These are phyloP conservation scores for Notechis scutatus DNA, from an alignment of 2,113 vertebrate species.

Conservation along the genomic window DNA sequence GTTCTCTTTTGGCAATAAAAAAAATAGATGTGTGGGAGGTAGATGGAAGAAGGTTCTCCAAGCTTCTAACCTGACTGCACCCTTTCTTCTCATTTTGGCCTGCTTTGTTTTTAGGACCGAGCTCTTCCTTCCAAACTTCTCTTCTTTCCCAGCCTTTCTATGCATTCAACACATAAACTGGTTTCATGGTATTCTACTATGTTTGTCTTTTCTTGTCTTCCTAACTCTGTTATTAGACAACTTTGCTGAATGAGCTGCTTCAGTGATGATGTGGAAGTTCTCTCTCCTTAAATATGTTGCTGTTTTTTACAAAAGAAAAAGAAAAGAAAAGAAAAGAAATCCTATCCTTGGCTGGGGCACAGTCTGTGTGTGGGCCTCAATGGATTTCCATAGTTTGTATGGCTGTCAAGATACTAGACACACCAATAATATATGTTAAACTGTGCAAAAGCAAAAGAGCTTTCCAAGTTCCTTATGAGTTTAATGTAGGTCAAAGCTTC, in stretches of 20 bases:
- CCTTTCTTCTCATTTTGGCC: background rate
- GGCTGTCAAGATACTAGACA: slow-evolving; percentile 17
- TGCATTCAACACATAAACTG: slow-evolving; percentile 23
- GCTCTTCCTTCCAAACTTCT: background rate
- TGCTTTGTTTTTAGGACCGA: background rate
- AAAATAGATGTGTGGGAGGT: background rate
- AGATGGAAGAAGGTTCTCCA: background rate
- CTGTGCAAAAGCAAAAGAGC: slow-evolving; percentile 10
- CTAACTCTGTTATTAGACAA: slow-evolving; percentile 5
- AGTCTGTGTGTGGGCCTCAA: slow-evolving; percentile 62
- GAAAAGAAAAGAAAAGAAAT: slow-evolving; percentile 6
- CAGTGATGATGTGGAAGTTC: slow-evolving; percentile 27
- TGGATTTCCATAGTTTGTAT: slow-evolving; percentile 39
- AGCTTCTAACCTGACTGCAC: background rate
- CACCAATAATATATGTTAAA: background rate
- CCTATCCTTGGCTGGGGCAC: slow-evolving; percentile 10
- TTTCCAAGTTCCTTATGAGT: slow-evolving; percentile 33
- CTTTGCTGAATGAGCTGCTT: slow-evolving; percentile 23
- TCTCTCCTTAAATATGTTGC: slow-evolving; percentile 34
- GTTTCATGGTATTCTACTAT: background rate
- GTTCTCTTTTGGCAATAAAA: background rate
- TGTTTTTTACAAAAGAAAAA: background rate
- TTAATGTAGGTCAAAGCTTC: slow-evolving; percentile 24
- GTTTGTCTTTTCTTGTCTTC: slow-evolving; percentile 3
- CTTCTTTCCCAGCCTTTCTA: background rate